Evolutionary conservation across 2,797 vertebrate genomes (phyloP), one percentile per base, ranked within the genome.

Genomic region (Pseudopleuronectes americanus): DNA sequence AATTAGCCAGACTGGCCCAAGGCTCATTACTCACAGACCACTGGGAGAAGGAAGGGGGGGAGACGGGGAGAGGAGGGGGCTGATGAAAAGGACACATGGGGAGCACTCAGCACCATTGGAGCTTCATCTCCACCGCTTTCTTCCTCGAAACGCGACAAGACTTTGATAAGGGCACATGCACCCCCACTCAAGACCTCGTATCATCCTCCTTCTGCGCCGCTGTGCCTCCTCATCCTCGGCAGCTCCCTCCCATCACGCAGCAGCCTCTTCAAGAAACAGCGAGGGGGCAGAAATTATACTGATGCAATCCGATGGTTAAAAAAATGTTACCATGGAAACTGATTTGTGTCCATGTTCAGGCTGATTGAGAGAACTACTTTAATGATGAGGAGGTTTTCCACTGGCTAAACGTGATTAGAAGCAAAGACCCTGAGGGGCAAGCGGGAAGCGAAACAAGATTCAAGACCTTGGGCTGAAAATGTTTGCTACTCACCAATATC

Each of bases 1-100:
- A 93, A 93, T 94, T 92, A 93, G 85, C 84, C 81, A 86, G 82
- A 64, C 74, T 79, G 68, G 83, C 91, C 78, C 65, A 14, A 74
- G 88, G 90, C 88, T 92, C 89, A 90, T 93, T 93, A 91, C 87
- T 93, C 87, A 92, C 71, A 82, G 73, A 77, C 81, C 66, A 74
- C 68, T 66, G 83, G 71, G 77, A 87, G 63, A 70, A 80, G 73
- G 74, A 77, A 80, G 79, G 17, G 4, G 63, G 43, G 55, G 70
- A 74, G 55, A 68, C 68, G 28, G 57, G 48, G 41, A 45, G 57
- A 19, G 56, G 47, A 7, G 2, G 13, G 8, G 47, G 47, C 14
- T 54, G 24, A 79, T 72, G 79, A 87, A 87, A 88, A 89, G 85
- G 86, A 84, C 75, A 89, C 84, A 80, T 38, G 31, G 73, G 70